Base-by-base conservation (phyloP, 2,113 vertebrate genomes). In the Gopherus evgoodei region DNA sequence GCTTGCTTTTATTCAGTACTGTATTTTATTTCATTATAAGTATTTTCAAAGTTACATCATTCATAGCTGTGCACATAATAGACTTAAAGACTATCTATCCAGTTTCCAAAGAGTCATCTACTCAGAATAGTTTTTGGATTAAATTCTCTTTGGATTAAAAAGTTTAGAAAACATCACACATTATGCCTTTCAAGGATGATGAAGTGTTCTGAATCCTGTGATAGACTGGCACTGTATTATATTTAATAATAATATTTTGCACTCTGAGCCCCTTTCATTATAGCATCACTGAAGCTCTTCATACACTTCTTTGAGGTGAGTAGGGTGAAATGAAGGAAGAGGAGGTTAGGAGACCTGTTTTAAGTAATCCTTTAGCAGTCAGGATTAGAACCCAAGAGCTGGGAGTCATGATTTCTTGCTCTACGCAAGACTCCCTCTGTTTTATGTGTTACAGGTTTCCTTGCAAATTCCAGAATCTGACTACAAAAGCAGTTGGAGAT, bases 51-150 rank as follows among this genome's bases (percentile, higher is more conserved):
- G 54, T 79, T 88, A 78, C 84, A 56, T 82, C 86, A 50, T 47
- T 91, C 29, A 6, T 54, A 79, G 59, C 88, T 91, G 54, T 11
- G 54, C 50, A 81, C 89, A n/a, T 78, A 88, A 92, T n/a, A 82
- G 62, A 86, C 38, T 72, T 0, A 78, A 78, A 0, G 59, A 8
- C 29, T 62, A 81, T 91, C 29, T 62, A 81, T 91, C n/a, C 35
- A 25, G 11, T 72, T 14, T 72, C 89, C 86, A 35, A 38, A 86
- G 79, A 91, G 19, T 38, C 44, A 84, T 19, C 44, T 88, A 4
- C 78, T 81, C 27, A 54, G 69, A 35, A 25, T 27, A 50, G 31
- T 5, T 78, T 79, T 69, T 93, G 53, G 84, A 47, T 78, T 91
- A 44, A 59, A 75, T 56, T 87, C 38, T 86, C 59, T 91, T 81